Conservation (phyloP, 2,113 vertebrate species). For the Isurus oxyrinchus region DNA sequence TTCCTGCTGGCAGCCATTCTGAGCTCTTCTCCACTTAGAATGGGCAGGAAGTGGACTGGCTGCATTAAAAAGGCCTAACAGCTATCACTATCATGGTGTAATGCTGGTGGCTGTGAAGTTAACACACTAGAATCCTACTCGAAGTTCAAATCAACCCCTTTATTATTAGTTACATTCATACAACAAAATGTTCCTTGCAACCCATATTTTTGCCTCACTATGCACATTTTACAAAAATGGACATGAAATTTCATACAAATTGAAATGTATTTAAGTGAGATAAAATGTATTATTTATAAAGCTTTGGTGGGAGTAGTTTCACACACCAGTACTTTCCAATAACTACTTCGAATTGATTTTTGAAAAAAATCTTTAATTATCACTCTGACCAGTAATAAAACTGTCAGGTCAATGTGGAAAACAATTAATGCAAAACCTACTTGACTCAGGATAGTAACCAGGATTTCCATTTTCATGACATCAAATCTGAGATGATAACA, state of each 20-base stretch:
- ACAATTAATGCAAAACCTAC: background rate
- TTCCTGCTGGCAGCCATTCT: background rate
- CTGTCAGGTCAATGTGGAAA: background rate
- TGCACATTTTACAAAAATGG: background rate
- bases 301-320: background rate
- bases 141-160: background rate
- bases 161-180: background rate
- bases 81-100: background rate
- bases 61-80: background rate
- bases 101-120: background rate
- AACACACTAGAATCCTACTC: background rate
- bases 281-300: background rate
- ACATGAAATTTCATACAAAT: background rate
- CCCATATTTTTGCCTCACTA: background rate
- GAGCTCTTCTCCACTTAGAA: background rate
- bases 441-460: background rate
- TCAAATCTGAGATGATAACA: background rate
- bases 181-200: background rate
- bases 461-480: background rate
- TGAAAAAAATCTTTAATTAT: background rate
- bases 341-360: background rate
- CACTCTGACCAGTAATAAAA: constrained; percentile 16
- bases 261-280: background rate
- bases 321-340: background rate
- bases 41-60: background rate